Percentiles rank a stretch among this genome's conserved stretches.
Evolutionary conservation across 2,113 vertebrate genomes (phyloP).

Genomic region (Vombatus ursinus): DNA sequence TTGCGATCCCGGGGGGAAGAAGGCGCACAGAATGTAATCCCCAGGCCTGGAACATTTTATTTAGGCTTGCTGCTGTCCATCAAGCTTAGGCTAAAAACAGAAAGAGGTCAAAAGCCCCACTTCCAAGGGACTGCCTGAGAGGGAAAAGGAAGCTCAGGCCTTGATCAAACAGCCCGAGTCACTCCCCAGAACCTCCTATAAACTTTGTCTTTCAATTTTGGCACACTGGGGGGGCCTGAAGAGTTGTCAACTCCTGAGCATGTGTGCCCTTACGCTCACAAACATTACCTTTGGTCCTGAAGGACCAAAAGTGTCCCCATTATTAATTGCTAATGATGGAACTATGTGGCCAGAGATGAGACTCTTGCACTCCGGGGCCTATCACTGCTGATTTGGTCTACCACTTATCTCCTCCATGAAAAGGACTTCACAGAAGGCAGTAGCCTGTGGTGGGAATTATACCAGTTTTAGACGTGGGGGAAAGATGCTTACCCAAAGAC

Average conservation of each 20-base stretch:
- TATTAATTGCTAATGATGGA: background rate
- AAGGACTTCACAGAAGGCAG: background rate
- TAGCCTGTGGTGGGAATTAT: background rate
- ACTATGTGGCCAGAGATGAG: background rate
- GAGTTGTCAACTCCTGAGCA: background rate
- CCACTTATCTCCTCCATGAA: background rate
- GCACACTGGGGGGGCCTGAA: background rate
- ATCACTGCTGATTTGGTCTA: background rate
- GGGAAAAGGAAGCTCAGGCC: conserved; percentile 29
- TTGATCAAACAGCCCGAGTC: conserved; percentile 42
- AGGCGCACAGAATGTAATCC: background rate
- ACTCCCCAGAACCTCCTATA: background rate
- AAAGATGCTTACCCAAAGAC: background rate
- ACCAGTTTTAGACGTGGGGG: background rate
- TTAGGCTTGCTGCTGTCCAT: background rate
- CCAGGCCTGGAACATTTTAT: background rate
- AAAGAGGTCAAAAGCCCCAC: conserved; percentile 30
- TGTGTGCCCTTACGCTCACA: background rate
- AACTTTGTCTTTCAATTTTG: background rate
- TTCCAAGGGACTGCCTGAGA: conserved; percentile 61
- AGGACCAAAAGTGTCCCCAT: background rate
- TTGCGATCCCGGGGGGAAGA: background rate
- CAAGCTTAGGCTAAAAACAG: background rate
- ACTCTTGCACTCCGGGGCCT: no score
- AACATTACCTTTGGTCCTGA: background rate